A percentile compares a stretch with the other conserved stretches of the same genome.
These are phyloP conservation scores for Crossaster papposus DNA, from an alignment of 53 echinoderm and acorn worm genomes.

Conservation along the genomic window DNA sequence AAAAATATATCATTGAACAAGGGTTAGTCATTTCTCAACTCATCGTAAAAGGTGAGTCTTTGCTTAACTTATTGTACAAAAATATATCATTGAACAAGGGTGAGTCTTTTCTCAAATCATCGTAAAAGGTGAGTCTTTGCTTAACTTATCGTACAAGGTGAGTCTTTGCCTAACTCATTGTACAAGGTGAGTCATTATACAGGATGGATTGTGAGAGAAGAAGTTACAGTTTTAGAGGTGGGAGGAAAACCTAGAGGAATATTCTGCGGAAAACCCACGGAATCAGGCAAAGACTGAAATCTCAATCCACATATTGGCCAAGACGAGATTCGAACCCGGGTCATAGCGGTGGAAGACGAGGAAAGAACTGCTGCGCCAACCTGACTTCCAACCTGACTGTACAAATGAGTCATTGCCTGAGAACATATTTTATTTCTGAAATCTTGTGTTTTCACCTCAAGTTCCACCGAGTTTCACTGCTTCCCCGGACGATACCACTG, in stretches of 20 bases:
- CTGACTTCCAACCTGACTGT: no score
- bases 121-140: not conserved
- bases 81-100: no score
- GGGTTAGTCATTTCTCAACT: not conserved
- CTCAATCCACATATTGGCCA: no score
- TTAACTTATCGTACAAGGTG: not conserved
- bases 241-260: no score
- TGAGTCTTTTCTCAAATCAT: not conserved
- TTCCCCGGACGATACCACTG: constrained; percentile 67
- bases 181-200: constrained; percentile 2
- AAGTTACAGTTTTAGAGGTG: no score
- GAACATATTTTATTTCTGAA: not conserved
- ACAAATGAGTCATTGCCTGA: not conserved
- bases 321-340: no score
- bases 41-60: not conserved
- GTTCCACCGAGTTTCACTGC: constrained; percentile 72
- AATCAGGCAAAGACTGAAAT: no score
- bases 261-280: no score
- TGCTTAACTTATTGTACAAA: not conserved
- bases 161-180: not conserved
- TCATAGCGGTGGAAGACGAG: no score
- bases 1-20: no score
- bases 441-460: not conserved
- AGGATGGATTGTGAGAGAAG: no score
- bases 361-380: no score